Percentiles rank a stretch among this genome's conserved stretches.
phyloP scores from a whole-genome alignment of 2,888 invertebrate species.

The Subacronicta megacephala region DNA sequence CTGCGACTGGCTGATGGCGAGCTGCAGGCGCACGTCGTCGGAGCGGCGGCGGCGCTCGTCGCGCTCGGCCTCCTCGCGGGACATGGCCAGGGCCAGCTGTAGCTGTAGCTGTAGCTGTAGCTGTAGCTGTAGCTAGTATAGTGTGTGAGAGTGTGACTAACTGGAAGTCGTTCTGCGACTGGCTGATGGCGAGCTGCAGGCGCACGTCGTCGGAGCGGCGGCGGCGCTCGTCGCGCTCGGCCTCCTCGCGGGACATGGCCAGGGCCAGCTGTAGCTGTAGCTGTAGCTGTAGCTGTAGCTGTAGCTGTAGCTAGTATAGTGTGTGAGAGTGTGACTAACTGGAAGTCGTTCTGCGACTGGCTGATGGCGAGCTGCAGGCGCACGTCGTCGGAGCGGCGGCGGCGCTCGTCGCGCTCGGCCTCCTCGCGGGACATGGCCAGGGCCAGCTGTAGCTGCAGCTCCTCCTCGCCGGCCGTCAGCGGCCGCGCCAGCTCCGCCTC shows the following conservation, averaged over 20 bases:
- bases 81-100: conserved; percentile 99
- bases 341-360: conserved; percentile 98
- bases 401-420: conserved; percentile 98
- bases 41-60: conserved; percentile 98
- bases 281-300: no score
- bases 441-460: conserved; percentile 98
- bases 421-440: conserved; percentile 99
- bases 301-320: no score
- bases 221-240: conserved; percentile 97
- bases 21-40: conserved; percentile 98
- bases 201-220: conserved; percentile 98
- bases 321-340: conserved; percentile 85
- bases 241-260: no score
- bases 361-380: conserved; percentile 98
- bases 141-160: conserved; percentile 74
- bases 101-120: conserved; percentile 99
- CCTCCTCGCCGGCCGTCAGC: conserved; percentile 99
- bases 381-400: conserved; percentile 98
- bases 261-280: no score
- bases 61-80: conserved; percentile 99
- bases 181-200: conserved; percentile 97
- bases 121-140: no score
- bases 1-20: conserved; percentile 98
- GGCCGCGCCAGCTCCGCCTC: conserved; percentile 98
- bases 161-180: conserved; percentile 98